Evolutionary conservation across 2,113 vertebrate genomes (phyloP).

Genomic region (Sterna hirundo): DNA sequence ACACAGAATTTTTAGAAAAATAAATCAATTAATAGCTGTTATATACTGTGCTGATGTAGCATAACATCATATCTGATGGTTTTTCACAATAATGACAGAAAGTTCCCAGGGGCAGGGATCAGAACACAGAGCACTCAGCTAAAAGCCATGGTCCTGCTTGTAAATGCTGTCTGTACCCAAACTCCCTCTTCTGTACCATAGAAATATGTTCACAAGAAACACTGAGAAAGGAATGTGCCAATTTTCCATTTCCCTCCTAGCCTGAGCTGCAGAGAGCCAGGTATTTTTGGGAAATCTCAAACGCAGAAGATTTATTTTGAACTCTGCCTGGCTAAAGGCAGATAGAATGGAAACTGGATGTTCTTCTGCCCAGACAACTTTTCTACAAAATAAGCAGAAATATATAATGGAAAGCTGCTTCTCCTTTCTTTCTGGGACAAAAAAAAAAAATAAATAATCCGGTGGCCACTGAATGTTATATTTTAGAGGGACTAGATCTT

Average conservation of each 20-base stretch:
- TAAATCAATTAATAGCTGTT: background rate
- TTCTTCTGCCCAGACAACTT: background rate
- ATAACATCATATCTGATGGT: background rate
- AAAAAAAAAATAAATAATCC: background rate
- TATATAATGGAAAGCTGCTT: background rate
- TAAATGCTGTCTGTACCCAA: background rate
- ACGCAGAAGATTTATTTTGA: background rate
- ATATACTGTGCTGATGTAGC: background rate
- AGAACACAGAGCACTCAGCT: background rate
- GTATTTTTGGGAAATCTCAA: background rate
- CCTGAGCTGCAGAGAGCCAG: background rate
- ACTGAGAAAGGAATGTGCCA: background rate
- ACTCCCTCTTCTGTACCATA: background rate
- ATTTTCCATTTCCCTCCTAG: background rate
- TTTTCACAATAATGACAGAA: background rate
- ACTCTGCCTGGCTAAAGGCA: background rate
- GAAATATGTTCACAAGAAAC: background rate
- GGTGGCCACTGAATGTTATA: background rate
- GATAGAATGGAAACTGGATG: background rate
- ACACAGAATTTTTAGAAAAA: background rate
- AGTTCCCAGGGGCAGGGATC: background rate
- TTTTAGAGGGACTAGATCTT: background rate
- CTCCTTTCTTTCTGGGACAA: background rate
- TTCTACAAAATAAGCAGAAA: background rate
- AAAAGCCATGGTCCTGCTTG: background rate